phyloP scores from a whole-genome alignment of 2,113 vertebrate genomes.

The Limanda limanda region DNA sequence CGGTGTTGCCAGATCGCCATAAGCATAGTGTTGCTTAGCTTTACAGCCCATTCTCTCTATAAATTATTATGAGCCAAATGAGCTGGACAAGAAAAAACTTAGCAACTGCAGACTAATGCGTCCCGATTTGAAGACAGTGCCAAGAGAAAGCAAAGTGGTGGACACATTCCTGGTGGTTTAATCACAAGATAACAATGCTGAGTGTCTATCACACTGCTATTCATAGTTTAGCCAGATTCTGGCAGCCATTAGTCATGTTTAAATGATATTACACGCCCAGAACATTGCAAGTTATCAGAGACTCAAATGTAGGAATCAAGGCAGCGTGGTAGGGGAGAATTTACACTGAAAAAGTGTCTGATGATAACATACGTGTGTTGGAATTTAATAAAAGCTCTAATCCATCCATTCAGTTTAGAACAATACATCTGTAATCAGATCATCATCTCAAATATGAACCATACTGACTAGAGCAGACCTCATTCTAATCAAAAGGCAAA shows the following conservation, averaged over 20 bases:
- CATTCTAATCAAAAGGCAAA: conserved; percentile 14
- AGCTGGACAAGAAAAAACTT: conserved; percentile 28
- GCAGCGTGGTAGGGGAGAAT: neutral
- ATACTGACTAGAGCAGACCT: neutral
- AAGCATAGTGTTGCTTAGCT: conserved; percentile 33
- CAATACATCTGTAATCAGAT: conserved; percentile 20
- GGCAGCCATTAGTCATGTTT: neutral
- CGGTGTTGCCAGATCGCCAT: conserved; percentile 46
- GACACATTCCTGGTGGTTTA: conserved; percentile 11
- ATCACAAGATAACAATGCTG: neutral
- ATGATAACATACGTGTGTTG: neutral
- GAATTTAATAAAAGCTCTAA: conserved; percentile 5
- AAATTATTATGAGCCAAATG: conserved; percentile 35
- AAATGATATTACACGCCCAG: neutral
- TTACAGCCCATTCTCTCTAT: conserved; percentile 34
- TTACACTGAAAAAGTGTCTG: neutral
- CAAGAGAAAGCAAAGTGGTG: neutral
- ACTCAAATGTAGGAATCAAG: neutral
- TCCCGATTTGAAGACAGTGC: neutral
- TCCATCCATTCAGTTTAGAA: neutral
- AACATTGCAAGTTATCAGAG: neutral
- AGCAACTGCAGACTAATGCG: conserved; percentile 10
- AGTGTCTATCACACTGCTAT: neutral
- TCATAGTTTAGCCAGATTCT: neutral
- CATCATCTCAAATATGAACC: conserved; percentile 12